Percentiles rank a stretch among this genome's conserved stretches.
phyloP scores from a whole-genome alignment of 2,113 vertebrate genomes.

The Gnathonemus echidnorhynchus region DNA sequence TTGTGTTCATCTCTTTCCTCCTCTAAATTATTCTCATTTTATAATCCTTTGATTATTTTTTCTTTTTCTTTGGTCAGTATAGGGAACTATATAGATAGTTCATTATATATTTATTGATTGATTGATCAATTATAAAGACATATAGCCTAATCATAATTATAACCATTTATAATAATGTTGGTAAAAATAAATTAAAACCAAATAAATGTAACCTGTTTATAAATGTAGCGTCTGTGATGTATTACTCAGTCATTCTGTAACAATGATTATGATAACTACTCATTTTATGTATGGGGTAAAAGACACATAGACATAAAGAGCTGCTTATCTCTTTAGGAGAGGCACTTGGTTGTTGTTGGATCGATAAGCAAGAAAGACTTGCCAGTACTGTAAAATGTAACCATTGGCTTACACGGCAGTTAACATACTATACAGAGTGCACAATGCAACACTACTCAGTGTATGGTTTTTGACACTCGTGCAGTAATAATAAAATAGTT shows the following conservation, averaged over 20 bases:
- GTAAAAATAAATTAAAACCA: not conserved
- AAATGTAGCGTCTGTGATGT: not conserved
- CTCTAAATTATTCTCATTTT: not conserved
- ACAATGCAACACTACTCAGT: not conserved
- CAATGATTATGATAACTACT: not conserved
- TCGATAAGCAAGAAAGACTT: not conserved
- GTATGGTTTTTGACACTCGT: not conserved
- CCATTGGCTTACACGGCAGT: not conserved
- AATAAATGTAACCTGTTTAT: not conserved
- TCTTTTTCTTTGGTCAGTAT: not conserved
- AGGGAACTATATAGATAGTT: not conserved
- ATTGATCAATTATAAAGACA: not conserved
- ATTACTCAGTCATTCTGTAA: not conserved
- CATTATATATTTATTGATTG: not conserved
- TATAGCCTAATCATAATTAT: not conserved
- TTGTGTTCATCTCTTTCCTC: not conserved
- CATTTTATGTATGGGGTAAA: not conserved
- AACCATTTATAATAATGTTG: not conserved
- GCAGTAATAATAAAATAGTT: not conserved
- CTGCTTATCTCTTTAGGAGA: not conserved
- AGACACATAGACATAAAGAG: not conserved
- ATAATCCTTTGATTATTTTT: not conserved
- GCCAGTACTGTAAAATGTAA: not conserved
- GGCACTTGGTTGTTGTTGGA: not conserved
- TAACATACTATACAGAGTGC: not conserved